Conservation (phyloP, 2,113 vertebrate species). For the Lophotis ruficrista region DNA sequence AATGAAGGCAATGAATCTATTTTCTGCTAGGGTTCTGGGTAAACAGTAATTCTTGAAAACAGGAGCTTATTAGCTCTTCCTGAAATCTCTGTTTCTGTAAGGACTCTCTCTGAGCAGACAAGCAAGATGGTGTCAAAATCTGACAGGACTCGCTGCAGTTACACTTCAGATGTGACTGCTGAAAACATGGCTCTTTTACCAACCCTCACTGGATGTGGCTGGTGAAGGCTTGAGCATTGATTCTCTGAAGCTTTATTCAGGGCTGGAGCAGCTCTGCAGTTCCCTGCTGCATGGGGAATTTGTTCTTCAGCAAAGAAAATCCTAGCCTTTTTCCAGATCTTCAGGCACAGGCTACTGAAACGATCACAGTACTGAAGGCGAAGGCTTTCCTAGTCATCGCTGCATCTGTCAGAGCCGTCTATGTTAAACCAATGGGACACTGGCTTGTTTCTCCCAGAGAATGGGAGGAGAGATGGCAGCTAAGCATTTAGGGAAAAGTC, state of each 20-base stretch:
- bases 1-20: background rate
- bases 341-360: background rate
- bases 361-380: background rate
- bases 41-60: background rate
- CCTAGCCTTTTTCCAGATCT: background rate
- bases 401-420: background rate
- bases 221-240: background rate
- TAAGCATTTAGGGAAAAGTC: background rate
- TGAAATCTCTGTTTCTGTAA: background rate
- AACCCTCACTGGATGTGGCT: background rate
- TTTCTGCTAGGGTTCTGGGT: background rate
- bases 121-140: background rate
- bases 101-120: background rate
- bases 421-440: accelerated
- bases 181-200: background rate
- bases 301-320: background rate
- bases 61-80: background rate
- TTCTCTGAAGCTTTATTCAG: background rate
- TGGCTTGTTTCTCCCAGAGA: background rate
- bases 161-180: background rate
- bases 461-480: background rate
- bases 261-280: background rate
- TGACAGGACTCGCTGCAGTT: background rate
- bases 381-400: background rate
- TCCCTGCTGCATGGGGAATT: background rate